Evolutionary conservation across 2,797 vertebrate species (phyloP).

Genomic region (Antrozous pallidus): DNA sequence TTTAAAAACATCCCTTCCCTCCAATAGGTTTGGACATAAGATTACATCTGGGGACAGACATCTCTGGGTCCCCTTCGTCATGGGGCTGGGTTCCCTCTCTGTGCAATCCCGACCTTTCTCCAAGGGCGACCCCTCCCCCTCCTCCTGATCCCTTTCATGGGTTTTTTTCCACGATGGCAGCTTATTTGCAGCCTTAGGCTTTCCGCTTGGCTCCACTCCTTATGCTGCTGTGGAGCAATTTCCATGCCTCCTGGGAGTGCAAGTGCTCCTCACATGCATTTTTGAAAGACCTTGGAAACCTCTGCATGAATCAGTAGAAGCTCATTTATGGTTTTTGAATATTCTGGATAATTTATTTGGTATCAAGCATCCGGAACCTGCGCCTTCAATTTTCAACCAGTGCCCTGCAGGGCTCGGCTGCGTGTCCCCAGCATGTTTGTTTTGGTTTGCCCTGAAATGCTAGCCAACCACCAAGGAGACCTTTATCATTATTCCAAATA

Average conservation of each 20-base stretch:
- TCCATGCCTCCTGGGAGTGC: constrained; percentile 69
- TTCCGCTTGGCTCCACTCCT: constrained; percentile 51
- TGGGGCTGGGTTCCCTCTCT: neutral
- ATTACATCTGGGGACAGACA: neutral
- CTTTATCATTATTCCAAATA: constrained; percentile 39
- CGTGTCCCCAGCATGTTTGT: neutral
- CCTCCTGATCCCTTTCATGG: constrained; percentile 27
- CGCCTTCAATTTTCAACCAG: neutral
- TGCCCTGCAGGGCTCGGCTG: neutral
- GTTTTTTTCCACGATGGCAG: neutral
- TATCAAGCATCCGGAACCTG: constrained; percentile 31
- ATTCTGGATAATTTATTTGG: constrained; percentile 65
- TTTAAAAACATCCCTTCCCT: neutral
- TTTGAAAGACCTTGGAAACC: constrained; percentile 75
- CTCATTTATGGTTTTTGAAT: constrained; percentile 62
- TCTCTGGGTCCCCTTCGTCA: neutral
- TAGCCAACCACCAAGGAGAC: constrained; percentile 49
- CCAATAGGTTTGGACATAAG: neutral
- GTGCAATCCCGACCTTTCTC: neutral
- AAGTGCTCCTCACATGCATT: constrained; percentile 75
- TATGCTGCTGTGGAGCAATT: constrained; percentile 68
- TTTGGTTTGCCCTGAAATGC: constrained; percentile 40
- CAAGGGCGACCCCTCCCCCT: neutral
- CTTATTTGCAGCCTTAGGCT: constrained; percentile 52
- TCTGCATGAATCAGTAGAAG: constrained; percentile 68